A percentile compares a stretch with the other conserved stretches of the same genome.
Conservation (phyloP, 2,113 vertebrate genomes). For the Stercorarius parasiticus region DNA sequence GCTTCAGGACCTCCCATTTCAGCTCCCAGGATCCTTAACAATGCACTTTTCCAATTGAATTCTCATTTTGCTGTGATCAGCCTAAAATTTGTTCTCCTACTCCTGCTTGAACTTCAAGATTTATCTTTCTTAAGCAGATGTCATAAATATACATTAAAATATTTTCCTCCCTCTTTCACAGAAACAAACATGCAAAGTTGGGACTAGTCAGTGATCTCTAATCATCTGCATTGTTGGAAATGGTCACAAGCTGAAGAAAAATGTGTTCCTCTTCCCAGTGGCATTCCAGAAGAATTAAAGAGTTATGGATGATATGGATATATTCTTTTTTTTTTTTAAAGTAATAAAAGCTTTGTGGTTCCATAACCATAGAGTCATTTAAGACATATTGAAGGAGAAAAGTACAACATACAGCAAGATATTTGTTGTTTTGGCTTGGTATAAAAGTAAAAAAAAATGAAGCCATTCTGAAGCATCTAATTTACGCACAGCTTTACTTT, state of each 20-base stretch:
- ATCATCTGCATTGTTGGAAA: background rate
- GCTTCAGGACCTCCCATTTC: background rate
- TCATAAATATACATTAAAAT: background rate
- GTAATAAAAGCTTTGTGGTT: background rate
- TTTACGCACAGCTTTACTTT: conserved; percentile 15
- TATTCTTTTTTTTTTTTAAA: background rate
- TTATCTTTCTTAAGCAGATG: background rate
- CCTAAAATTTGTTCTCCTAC: background rate
- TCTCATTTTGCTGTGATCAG: background rate
- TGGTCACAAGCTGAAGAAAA: background rate
- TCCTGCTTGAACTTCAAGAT: background rate
- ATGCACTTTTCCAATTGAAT: background rate
- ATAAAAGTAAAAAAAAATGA: background rate
- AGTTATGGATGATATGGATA: background rate
- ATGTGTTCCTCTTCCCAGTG: background rate
- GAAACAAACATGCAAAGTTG: background rate
- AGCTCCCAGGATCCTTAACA: background rate
- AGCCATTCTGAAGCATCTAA: background rate
- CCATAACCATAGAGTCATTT: background rate
- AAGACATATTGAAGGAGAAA: background rate
- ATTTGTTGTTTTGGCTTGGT: background rate
- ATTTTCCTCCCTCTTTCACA: background rate
- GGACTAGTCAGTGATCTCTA: background rate
- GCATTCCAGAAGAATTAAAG: background rate
- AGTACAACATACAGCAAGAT: background rate